Conservation (phyloP, 1,140 invertebrate genomes). For the Oscheius sp. region DNA sequence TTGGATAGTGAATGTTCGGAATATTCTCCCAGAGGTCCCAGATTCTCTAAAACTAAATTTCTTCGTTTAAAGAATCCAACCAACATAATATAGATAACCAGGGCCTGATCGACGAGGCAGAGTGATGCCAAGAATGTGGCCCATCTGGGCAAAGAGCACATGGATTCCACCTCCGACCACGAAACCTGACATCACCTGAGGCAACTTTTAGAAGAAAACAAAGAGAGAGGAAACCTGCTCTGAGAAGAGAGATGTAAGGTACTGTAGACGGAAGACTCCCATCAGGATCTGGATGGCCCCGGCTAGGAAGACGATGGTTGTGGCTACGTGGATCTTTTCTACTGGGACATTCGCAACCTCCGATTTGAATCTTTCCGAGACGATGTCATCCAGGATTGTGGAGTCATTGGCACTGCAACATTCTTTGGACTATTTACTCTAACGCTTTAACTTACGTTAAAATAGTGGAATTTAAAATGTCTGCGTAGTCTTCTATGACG, state of each 20-base stretch:
- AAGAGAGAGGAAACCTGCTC: conserved; percentile 45
- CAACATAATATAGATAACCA: conserved; percentile 49
- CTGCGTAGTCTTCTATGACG: not conserved
- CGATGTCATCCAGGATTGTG: conserved; percentile 17
- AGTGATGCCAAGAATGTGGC: conserved; percentile 52
- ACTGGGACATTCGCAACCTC: conserved; percentile 25
- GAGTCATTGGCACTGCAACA: conserved; percentile 18
- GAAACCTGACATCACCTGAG: conserved; percentile 56
- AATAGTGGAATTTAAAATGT: conserved; percentile 10
- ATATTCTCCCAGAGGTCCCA: conserved; percentile 42
- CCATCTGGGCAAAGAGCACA: conserved; percentile 58
- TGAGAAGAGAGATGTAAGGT: conserved; percentile 58
- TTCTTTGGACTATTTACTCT: not conserved
- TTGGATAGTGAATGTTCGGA: conserved; percentile 43
- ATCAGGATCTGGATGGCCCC: conserved; percentile 55
- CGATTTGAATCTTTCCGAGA: conserved; percentile 25
- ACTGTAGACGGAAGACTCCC: conserved; percentile 55
- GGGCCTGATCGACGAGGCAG: conserved; percentile 49
- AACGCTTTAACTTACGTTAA: not conserved
- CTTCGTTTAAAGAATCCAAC: conserved; percentile 11
- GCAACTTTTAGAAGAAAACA: not conserved
- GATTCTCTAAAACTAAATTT: conserved; percentile 42
- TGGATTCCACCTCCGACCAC: conserved; percentile 55
- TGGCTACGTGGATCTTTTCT: conserved; percentile 54
- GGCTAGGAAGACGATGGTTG: conserved; percentile 53